Evolutionary conservation across 2,113 vertebrate species (phyloP), one percentile per base, ranked within the genome.

Genomic region (Ageneiosus marmoratus): DNA sequence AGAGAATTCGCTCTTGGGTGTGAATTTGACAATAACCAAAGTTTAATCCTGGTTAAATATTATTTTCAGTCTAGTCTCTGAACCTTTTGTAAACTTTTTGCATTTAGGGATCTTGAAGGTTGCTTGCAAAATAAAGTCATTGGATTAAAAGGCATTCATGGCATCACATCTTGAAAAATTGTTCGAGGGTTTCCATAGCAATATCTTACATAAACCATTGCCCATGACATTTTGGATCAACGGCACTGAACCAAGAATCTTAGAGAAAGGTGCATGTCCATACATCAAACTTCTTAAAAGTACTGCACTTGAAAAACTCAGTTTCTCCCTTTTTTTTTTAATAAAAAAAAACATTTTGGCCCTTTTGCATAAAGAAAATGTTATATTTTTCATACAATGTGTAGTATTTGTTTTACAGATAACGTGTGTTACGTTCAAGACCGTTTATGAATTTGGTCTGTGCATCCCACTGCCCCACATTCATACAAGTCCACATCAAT

Each of bases 151-250:
- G 12, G 1, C 0, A 48, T 7, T 15, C 37, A 46, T 20, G 20
- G 8, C 63, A 22, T 67, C 34, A 22, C 63, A 9, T 67, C 18
- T 37, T 37, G 8, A 22, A 44, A 72, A 72, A 1, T 34, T 67
- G 34, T 41, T 69, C 9, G 8, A 22, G 65, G 0, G 60, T 86
- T 77, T 46, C 74, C 74, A 81, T 82, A 83, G 83, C 80, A 72
- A 75, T 67, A 16, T 44, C 34, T 82, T 85, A 62, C 75, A 60
- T 79, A 82, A 82, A 53, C 51, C 44, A 62, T 79, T 73, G 70
- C 55, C 55, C 75, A 58, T 79, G 79, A 83, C 85, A 83, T 60
- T 50, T 78, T 76, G 60, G 11, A 80, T 51, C 3, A 50, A 56
- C 56, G 55, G 53, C 37, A 60, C 16, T 73, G 55, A 50, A 78